Conservation (phyloP, 2,797 vertebrate species). For the Danio tinwini region DNA sequence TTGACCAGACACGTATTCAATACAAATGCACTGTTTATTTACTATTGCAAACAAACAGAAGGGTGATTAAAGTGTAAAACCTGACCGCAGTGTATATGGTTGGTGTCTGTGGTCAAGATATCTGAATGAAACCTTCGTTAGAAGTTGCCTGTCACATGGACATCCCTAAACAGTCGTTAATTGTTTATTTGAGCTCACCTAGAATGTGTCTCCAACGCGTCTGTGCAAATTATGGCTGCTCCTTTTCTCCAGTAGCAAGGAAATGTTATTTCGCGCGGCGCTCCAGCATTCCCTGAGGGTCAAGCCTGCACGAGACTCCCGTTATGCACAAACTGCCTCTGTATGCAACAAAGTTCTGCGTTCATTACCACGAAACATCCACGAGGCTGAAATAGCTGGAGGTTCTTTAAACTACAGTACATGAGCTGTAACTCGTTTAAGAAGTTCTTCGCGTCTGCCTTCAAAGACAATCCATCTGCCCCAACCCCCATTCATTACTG, state of each 20-base stretch:
- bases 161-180: neutral
- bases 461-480: slow-evolving; percentile 47
- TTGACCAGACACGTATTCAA: neutral
- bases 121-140: neutral
- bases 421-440: slow-evolving; percentile 29
- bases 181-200: slow-evolving; percentile 21
- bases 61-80: neutral
- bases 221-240: neutral
- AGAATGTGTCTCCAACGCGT: neutral
- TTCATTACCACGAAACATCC: neutral
- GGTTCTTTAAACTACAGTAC: neutral
- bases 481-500: slow-evolving; percentile 53
- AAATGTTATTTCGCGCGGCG: neutral
- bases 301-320: neutral
- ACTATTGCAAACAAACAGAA: neutral
- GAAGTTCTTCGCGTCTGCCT: slow-evolving; percentile 46
- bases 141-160: neutral
- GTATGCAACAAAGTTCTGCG: neutral
- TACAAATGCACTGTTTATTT: neutral
- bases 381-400: neutral
- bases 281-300: slow-evolving; percentile 9
- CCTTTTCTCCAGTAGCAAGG: neutral
- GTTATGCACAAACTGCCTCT: neutral
- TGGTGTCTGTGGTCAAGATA: neutral
- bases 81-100: neutral